Conservation (phyloP, 2,888 invertebrate genomes). For the Drosophila leonis region DNA sequence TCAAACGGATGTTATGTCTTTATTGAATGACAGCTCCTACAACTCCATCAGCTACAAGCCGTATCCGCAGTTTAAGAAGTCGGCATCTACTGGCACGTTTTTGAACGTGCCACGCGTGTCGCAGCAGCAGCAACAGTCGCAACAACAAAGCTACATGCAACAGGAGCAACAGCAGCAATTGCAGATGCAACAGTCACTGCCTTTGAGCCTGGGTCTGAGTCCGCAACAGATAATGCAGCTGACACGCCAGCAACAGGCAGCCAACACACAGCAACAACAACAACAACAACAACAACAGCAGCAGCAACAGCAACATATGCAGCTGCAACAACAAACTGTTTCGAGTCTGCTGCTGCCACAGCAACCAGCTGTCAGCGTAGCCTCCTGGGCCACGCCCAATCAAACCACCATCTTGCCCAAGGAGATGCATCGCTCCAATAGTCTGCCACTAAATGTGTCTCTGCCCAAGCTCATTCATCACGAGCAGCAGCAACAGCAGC, state of each 20-base stretch:
- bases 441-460: slow-evolving; percentile 88
- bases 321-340: slow-evolving; percentile 68
- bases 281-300: slow-evolving; percentile 50
- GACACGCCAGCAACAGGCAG: slow-evolving; percentile 69
- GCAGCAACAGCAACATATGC: slow-evolving; percentile 52
- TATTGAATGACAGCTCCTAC: slow-evolving; percentile 67
- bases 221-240: slow-evolving; percentile 68
- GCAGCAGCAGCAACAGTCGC: slow-evolving; percentile 66
- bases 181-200: slow-evolving; percentile 66
- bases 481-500: slow-evolving; percentile 57
- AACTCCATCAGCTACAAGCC: slow-evolving; percentile 78
- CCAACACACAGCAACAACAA: slow-evolving; percentile 46
- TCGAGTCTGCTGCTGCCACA: slow-evolving; percentile 51
- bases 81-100: slow-evolving; percentile 83
- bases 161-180: slow-evolving; percentile 48
- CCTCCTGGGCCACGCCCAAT: slow-evolving; percentile 68
- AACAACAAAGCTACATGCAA: slow-evolving; percentile 67
- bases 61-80: slow-evolving; percentile 84
- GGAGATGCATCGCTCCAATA: slow-evolving; percentile 88
- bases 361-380: slow-evolving; percentile 62
- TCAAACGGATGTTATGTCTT: slow-evolving; percentile 76
- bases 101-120: slow-evolving; percentile 77
- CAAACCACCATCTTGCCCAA: slow-evolving; percentile 71
- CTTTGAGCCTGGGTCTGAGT: slow-evolving; percentile 56
- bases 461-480: slow-evolving; percentile 83